These are phyloP conservation scores for Scaptomyza hsui DNA, from an alignment of 1,140 invertebrate species.

Conservation along the genomic window DNA sequence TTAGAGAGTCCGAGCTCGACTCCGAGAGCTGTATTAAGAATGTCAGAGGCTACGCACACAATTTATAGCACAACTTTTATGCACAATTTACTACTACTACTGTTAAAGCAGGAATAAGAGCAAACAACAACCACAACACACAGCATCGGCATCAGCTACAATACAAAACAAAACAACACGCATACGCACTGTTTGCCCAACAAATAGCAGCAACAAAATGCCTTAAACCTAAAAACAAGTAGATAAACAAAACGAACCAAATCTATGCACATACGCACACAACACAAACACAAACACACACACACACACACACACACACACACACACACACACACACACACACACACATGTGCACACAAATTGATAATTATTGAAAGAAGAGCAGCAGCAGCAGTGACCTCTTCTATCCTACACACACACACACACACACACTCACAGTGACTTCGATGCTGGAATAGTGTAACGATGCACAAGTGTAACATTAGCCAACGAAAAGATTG, in stretches of 20 bases:
- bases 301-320: constrained; percentile 9
- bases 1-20: constrained; percentile 4
- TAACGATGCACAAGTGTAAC: constrained; percentile 81
- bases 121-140: constrained; percentile 47
- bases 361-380: constrained; percentile 77
- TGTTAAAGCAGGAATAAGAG: constrained; percentile 32
- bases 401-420: background rate
- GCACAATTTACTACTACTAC: constrained; percentile 54
- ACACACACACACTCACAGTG: constrained; percentile 1
- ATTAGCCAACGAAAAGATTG: constrained; percentile 80
- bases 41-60: constrained; percentile 24
- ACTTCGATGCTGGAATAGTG: constrained; percentile 37
- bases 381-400: constrained; percentile 37
- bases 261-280: constrained; percentile 22
- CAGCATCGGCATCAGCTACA: background rate
- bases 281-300: constrained; percentile 9
- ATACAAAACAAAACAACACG: constrained; percentile 49
- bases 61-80: constrained; percentile 44
- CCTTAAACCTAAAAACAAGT: constrained; percentile 78
- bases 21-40: background rate
- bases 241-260: constrained; percentile 68
- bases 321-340: constrained; percentile 14
- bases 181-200: constrained; percentile 77
- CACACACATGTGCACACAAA: constrained; percentile 52
- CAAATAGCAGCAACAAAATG: constrained; percentile 65